Evolutionary conservation across 2,797 vertebrate species (phyloP), one percentile per base, ranked within the genome.

Genomic region (Etheostoma perlongum): DNA sequence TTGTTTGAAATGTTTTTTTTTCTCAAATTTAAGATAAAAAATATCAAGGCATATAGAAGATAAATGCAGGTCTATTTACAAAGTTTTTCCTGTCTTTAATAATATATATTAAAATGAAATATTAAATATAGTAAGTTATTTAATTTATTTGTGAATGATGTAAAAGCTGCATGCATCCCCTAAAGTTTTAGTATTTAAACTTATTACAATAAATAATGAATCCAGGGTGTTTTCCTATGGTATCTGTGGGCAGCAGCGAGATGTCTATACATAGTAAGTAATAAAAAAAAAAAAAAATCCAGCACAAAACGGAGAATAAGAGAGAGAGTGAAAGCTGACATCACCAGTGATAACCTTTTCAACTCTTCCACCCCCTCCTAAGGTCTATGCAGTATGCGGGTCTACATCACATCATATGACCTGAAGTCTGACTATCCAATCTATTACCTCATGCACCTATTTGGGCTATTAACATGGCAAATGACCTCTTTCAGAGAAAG

Each of bases 361-460:
- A 66, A 8, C 40, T 69, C 21, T 1, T 44, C 10, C 25, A 52
- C 7, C 18, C 19, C 19, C 27, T 46, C 60, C 18, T 44, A 36
- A 11, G 46, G 30, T 69, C 59, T 27, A 16, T 25, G 47, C 27
- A 51, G n/a, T 2, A 11, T 68, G 54, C 5, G 2, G 48, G 44
- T 13, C 25, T 57, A 52, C 55, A 76, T 49, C 21, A 51, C 44
- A 71, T 81, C 61, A 69, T 21, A 27, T 53, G 48, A 67, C 36
- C 42, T 76, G 10, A 81, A 82, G 67, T 74, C 52, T 82, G 76
- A 69, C 61, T 67, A 53, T 60, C 79, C 33, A 59, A 72, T 69
- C 67, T 27, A 66, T 74, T 74, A 72, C 62, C 54, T 25, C 33
- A 9, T 60, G 30, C 49, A 75, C 36, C 54, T 64, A 55, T 74